Evolutionary conservation across 2,888 invertebrate genomes (phyloP), one percentile per base, ranked within the genome.

Genomic region (Melikaiella ostensackeni): DNA sequence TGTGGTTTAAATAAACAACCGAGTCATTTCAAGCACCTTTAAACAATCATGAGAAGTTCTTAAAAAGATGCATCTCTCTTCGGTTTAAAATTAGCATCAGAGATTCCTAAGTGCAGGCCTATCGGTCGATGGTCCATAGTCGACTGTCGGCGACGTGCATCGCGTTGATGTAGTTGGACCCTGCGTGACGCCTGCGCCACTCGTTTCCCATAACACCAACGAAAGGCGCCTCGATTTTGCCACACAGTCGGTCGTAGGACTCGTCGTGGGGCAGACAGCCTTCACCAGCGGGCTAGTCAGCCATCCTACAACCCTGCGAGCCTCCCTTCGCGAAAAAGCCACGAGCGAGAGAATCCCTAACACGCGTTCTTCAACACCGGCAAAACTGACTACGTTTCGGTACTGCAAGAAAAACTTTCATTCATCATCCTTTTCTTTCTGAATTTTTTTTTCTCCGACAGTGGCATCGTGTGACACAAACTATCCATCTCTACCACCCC

Each of bases 121-220:
- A 61, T 79, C 77, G 87, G 87, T 87, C 86, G 88, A 88, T 89
- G 88, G 87, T 88, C 85, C 85, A 88, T 85, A 88, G 87, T 86
- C 85, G 86, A 90, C 90, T 88, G 89, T 86, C 81, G 78, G 64
- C 82, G 80, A 78, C 77, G 83, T 80, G 81, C 81, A 81, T 80
- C 81, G 81, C 82, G 84, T 84, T 83, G 84, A 82, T 84, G 81
- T 79, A 76, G 80, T 79, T 73, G 76, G 79, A 83, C 80, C 79
- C 75, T 81, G 78, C 79, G 76, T 83, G 87, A 88, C 88, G 88
- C 89, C 83, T 88, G 89, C 89, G 89, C 89, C 81, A 66, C 80
- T 81, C 79, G 78, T 77, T 76, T 76, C 76, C 80, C 79, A 75
- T 79, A 80, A 80, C 81, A 81, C 79, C 81, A 79, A 77, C 62